Percentiles rank a stretch among this genome's conserved stretches.
phyloP scores from a whole-genome alignment of 1,140 invertebrate species.

The Drosophila rhopaloa region DNA sequence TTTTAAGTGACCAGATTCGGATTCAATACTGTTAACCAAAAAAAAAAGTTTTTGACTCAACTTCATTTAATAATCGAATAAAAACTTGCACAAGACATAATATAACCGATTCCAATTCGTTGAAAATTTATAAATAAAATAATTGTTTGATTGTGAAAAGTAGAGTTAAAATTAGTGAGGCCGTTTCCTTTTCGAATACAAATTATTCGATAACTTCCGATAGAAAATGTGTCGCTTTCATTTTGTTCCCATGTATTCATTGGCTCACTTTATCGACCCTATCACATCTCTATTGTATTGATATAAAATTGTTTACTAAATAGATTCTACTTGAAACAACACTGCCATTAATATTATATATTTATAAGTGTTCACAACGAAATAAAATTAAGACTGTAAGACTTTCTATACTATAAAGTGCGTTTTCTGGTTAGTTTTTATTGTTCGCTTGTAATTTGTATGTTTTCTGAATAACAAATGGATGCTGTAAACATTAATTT shows the following conservation, averaged over 20 bases:
- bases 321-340: slow-evolving; percentile 42
- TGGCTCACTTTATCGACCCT: slow-evolving; percentile 5
- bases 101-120: background rate
- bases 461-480: background rate
- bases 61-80: too few relatives aligned
- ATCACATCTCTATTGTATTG: slow-evolving; percentile 32
- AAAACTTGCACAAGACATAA: too few relatives aligned
- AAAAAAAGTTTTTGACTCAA: too few relatives aligned
- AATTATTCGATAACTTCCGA: slow-evolving; percentile 6
- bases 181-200: background rate
- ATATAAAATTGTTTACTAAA: slow-evolving; percentile 46
- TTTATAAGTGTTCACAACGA: slow-evolving; percentile 21
- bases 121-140: background rate
- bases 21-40: too few relatives aligned
- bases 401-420: slow-evolving; percentile 19
- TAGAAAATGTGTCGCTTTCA: background rate
- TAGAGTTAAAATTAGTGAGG: background rate
- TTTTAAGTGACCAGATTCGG: too few relatives aligned
- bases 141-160: background rate
- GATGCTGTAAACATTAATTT: slow-evolving; percentile 7
- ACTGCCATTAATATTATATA: slow-evolving; percentile 36
- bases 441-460: background rate
- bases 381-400: slow-evolving; percentile 33
- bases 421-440: background rate
- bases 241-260: background rate